These are phyloP conservation scores for Chrysochloris asiatica DNA, from an alignment of 2,113 vertebrate species.

Conservation along the genomic window DNA sequence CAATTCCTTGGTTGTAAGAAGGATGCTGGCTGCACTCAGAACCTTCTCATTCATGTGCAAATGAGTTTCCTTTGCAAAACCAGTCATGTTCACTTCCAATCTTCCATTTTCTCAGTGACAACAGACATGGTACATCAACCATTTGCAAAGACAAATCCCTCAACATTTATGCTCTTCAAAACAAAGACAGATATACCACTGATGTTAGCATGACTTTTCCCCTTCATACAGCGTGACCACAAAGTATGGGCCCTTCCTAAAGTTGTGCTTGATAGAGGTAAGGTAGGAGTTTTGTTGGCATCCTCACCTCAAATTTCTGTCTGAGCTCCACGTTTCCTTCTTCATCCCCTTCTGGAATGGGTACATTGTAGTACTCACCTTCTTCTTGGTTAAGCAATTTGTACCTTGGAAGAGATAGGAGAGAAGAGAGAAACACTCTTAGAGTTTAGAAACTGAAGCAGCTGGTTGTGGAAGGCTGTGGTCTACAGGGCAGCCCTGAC, in stretches of 20 bases:
- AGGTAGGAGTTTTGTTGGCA: rapidly evolving
- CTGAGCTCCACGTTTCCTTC: conserved; percentile 93
- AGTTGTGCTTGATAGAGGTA: neutral
- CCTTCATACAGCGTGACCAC: neutral
- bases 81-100: neutral
- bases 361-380: conserved; percentile 97
- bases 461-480: too few species aligned
- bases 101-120: neutral
- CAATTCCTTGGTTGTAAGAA: neutral
- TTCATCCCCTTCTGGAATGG: conserved; percentile 94
- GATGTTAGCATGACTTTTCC: neutral
- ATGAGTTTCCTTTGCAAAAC: rapidly evolving
- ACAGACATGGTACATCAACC: neutral
- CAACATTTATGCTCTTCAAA: neutral
- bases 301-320: conserved; percentile 97
- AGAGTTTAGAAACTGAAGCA: too few species aligned
- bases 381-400: conserved; percentile 97
- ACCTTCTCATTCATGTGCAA: rapidly evolving
- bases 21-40: rapidly evolving
- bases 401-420: conserved; percentile 86
- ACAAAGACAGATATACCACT: neutral
- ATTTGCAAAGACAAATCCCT: neutral
- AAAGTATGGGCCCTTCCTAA: neutral
- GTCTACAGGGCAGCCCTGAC: too few species aligned
- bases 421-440: neutral